Conservation (phyloP, 2,113 vertebrate species). For the Pachyramphus minor region DNA sequence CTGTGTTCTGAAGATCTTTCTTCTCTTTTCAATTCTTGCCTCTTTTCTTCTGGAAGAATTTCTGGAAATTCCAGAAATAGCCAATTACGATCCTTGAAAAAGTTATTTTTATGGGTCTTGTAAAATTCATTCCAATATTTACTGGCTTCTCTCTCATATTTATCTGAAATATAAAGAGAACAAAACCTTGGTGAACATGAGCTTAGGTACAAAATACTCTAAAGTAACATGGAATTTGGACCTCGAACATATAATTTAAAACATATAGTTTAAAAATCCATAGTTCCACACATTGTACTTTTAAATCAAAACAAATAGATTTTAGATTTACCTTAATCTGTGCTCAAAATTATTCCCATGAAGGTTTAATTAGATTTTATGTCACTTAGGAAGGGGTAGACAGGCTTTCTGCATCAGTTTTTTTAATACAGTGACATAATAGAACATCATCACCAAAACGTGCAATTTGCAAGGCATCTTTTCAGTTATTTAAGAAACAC, state of each 20-base stretch:
- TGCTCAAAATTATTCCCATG: background rate
- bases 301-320: background rate
- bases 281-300: background rate
- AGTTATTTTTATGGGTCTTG: slow-evolving; percentile 84
- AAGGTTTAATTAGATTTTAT: background rate
- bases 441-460: background rate
- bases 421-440: background rate
- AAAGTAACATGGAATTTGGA: background rate
- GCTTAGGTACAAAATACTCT: background rate
- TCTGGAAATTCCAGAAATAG: slow-evolving; percentile 92
- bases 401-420: background rate
- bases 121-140: slow-evolving; percentile 92
- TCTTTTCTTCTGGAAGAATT: slow-evolving; percentile 74
- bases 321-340: background rate
- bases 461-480: background rate
- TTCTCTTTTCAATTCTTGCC: slow-evolving; percentile 18
- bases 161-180: slow-evolving; percentile 72
- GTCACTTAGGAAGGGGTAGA: background rate
- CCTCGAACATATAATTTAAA: background rate
- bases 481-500: slow-evolving; percentile 28
- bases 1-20: background rate
- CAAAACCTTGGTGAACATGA: background rate
- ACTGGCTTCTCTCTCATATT: slow-evolving; percentile 82
- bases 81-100: slow-evolving; percentile 96
- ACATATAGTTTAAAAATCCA: background rate